Base-by-base conservation (phyloP, 2,797 vertebrate species). In the Falco biarmicus region DNA sequence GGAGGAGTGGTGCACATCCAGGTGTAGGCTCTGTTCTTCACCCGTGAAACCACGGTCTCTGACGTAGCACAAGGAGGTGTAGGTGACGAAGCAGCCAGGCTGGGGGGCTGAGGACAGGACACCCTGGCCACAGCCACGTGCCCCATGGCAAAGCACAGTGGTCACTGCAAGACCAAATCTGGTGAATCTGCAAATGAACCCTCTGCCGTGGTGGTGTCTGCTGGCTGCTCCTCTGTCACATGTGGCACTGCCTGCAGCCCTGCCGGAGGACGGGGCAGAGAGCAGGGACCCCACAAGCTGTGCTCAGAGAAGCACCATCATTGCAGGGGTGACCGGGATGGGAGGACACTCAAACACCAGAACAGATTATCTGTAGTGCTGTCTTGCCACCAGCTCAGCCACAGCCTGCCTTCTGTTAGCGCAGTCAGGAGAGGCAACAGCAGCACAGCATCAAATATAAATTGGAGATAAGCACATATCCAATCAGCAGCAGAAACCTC, bases 251-350 rank as follows among this genome's bases (percentile, higher is more conserved):
- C 18, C 20, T 47, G 51, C 41, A 71, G 80, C 56, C 19, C 51
- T 0, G 1, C 16, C 10, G 25, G 17, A 63, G 29, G 32, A 81
- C 1, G 3, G 26, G 22, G 18, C 13, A 64, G 45, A 81, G 10
- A 73, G 22, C 13, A 79, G 66, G 14, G 39, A 77, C 19, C 37
- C 26, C 34, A 34, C 53, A 50, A 77, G 26, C 59, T 61, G 34
- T 3, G 4, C 59, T 73, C 2, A 1, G 39, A 51, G 45, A 76
- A 28, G 25, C 51, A 91, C 24, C 11, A 34, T 54, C 1, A 2
- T 25, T 4, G 5, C 0, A 2, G 22, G 13, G 28, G 32, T 1
- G 3, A 57, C 9, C 1, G 3, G 64, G 50, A 59, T 32, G 32
- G 14, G 14, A 85, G 15, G 43, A 45, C 31, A 31, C 21, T 45